A percentile compares a stretch with the other conserved stretches of the same genome.
phyloP scores from a whole-genome alignment of 35 echinoderm and acorn worm species.

The Ophioderma brevispina region DNA sequence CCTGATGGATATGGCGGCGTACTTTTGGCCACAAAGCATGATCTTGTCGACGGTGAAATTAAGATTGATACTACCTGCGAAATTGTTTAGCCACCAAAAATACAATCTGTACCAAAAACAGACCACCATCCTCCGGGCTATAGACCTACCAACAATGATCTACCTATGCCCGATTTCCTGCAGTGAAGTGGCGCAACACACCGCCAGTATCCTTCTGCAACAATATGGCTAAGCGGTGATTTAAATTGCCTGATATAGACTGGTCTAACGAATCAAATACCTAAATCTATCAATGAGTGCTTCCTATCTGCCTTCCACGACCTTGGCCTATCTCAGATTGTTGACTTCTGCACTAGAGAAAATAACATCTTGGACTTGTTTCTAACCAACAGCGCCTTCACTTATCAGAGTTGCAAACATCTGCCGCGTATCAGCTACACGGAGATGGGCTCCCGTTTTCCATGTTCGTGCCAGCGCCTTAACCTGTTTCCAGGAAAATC shows the following conservation, averaged over 20 bases:
- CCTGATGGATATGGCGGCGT: conserved; percentile 39
- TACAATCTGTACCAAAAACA: conserved; percentile 3
- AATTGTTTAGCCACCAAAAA: conserved; percentile 37
- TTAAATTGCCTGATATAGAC: conserved; percentile 38
- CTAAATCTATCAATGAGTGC: conserved; percentile 23
- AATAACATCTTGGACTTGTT: conserved; percentile 46
- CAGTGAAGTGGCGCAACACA: conserved; percentile 1
- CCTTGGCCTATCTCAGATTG: conserved; percentile 21
- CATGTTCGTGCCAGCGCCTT: background rate
- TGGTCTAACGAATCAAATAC: conserved; percentile 8
- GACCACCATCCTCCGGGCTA: conserved; percentile 17
- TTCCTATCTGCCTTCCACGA: conserved; percentile 49
- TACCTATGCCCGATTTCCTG: conserved; percentile 24
- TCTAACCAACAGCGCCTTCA: conserved; percentile 15
- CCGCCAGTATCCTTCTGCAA: background rate
- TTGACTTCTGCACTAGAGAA: conserved; percentile 44
- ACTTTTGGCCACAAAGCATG: conserved; percentile 37
- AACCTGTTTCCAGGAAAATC: background rate
- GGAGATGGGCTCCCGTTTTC: background rate
- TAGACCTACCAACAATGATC: conserved; percentile 25
- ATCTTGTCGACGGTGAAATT: conserved; percentile 41
- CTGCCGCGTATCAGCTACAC: conserved; percentile 1
- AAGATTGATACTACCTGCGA: conserved; percentile 26
- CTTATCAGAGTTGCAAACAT: background rate
- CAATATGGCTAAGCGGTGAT: conserved; percentile 44